Evolutionary conservation across 2,113 vertebrate species (phyloP).

Genomic region (Zeus faber): DNA sequence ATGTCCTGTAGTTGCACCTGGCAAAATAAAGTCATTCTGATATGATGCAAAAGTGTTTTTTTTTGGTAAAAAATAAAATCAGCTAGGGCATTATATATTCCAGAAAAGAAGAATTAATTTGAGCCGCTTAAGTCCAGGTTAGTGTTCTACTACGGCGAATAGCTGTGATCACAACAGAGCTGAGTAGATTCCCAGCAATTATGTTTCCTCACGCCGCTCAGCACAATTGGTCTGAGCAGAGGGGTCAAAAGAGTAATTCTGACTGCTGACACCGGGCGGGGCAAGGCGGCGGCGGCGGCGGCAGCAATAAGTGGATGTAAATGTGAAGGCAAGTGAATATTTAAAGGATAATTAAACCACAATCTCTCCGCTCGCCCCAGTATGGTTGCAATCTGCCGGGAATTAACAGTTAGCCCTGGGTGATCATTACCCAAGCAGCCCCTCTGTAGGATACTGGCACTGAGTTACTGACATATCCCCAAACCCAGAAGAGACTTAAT

Average conservation of each 20-base stretch:
- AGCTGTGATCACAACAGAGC: too few species aligned
- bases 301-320: slow-evolving; percentile 40
- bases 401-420: slow-evolving; percentile 65
- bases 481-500: slow-evolving; percentile 1
- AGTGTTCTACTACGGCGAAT: too few species aligned
- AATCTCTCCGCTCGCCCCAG: slow-evolving; percentile 48
- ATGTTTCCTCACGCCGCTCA: too few species aligned
- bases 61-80: too few species aligned
- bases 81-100: too few species aligned
- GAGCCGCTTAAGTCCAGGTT: too few species aligned
- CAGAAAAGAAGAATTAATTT: too few species aligned
- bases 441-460: slow-evolving; percentile 43
- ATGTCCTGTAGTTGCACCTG: too few species aligned
- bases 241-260: slow-evolving; percentile 20
- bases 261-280: slow-evolving; percentile 25
- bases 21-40: too few species aligned
- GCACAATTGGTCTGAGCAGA: slow-evolving; percentile 14
- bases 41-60: too few species aligned
- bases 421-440: slow-evolving; percentile 63
- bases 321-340: slow-evolving; percentile 49
- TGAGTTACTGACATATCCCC: slow-evolving; percentile 38
- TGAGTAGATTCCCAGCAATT: too few species aligned
- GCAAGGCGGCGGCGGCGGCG: slow-evolving; percentile 4
- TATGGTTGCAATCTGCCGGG: slow-evolving; percentile 66
- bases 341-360: slow-evolving; percentile 62